Conservation (phyloP, 2,113 vertebrate genomes). For the Chionodraco myersi region DNA sequence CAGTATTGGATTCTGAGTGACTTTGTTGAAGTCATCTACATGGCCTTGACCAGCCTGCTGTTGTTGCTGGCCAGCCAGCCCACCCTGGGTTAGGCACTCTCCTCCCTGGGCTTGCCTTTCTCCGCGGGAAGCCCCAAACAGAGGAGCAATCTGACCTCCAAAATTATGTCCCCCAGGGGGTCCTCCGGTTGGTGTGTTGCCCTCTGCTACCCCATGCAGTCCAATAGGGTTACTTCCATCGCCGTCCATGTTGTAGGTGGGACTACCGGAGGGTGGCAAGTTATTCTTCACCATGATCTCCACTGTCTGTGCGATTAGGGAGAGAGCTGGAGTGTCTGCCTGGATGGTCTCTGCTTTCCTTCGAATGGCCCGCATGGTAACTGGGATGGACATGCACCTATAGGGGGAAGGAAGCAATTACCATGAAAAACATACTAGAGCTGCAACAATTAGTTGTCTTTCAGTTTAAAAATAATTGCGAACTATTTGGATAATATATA, state of each 20-base stretch:
- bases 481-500: no score
- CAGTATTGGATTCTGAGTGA: constrained; percentile 98
- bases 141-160: constrained; percentile 88
- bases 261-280: constrained; percentile 94
- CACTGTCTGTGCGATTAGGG: constrained; percentile 97
- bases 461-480: no score
- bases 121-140: constrained; percentile 89
- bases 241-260: constrained; percentile 94
- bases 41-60: constrained; percentile 88
- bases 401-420: neutral
- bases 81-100: constrained; percentile 73
- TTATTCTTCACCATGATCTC: constrained; percentile 99
- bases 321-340: constrained; percentile 96
- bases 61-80: constrained; percentile 79
- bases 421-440: neutral
- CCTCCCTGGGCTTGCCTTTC: constrained; percentile 71
- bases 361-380: constrained; percentile 98
- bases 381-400: constrained; percentile 99
- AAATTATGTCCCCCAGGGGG: constrained; percentile 70
- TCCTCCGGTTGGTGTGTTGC: constrained; percentile 90
- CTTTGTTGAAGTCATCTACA: constrained; percentile 95
- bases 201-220: constrained; percentile 89
- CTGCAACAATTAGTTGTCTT: no score
- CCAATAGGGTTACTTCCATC: constrained; percentile 80
- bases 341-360: constrained; percentile 99